Percentiles rank a stretch among this genome's conserved stretches.
Evolutionary conservation across 2,797 vertebrate genomes (phyloP).

Genomic region (Hapalemur alaotrensis): DNA sequence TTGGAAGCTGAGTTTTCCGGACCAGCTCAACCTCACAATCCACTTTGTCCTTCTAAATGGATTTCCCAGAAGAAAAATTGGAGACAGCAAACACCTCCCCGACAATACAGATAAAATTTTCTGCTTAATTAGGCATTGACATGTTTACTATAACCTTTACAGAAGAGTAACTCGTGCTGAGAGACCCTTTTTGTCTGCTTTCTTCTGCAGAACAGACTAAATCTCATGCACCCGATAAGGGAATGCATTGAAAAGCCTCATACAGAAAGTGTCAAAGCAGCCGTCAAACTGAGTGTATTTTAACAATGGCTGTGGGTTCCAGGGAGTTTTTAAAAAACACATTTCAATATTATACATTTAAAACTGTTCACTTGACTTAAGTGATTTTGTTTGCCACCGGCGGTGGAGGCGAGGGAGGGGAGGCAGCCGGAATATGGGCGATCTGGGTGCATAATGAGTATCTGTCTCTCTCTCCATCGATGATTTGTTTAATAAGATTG

Average conservation of each 20-base stretch:
- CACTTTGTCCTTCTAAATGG: conserved; percentile 78
- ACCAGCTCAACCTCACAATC: conserved; percentile 52
- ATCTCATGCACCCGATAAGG: conserved; percentile 47
- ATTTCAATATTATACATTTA: conserved; percentile 67
- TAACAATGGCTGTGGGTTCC: conserved; percentile 70
- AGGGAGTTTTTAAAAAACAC: conserved; percentile 55
- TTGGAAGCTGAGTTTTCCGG: not conserved
- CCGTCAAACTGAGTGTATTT: conserved; percentile 56
- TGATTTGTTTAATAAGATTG: conserved; percentile 68
- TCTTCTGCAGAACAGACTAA: conserved; percentile 55
- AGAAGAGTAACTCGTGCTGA: conserved; percentile 82
- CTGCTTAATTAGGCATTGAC: conserved; percentile 87
- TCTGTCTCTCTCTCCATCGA: conserved; percentile 47
- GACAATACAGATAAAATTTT: conserved; percentile 83
- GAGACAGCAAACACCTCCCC: conserved; percentile 80
- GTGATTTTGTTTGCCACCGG: conserved; percentile 76
- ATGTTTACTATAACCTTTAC: conserved; percentile 87
- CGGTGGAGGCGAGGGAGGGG: conserved; percentile 69
- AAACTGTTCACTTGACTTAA: conserved; percentile 76
- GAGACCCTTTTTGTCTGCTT: conserved; percentile 75
- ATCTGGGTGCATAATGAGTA: conserved; percentile 45
- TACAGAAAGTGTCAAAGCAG: conserved; percentile 60
- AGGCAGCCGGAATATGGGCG: conserved; percentile 62
- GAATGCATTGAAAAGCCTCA: conserved; percentile 59
- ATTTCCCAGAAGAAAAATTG: conserved; percentile 78